These are phyloP conservation scores for Crypturellus tataupa DNA, from an alignment of 2,797 vertebrate genomes.

Conservation along the genomic window DNA sequence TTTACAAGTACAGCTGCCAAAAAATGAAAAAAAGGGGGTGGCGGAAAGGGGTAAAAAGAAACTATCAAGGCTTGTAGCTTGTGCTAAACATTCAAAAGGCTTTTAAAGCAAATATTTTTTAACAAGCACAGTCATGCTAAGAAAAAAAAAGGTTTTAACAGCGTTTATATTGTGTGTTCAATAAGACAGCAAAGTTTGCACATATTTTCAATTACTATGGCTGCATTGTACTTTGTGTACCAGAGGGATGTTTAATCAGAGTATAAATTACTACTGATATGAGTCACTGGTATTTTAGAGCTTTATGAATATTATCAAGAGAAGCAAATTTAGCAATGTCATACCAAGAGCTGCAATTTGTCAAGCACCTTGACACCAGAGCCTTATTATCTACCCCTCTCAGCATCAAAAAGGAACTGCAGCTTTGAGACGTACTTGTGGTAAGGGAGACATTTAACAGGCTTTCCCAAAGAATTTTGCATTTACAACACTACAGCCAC, in stretches of 20 bases:
- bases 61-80: constrained; percentile 7
- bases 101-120: constrained; percentile 37
- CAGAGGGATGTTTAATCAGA: background rate
- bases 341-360: background rate
- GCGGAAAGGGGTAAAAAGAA: background rate
- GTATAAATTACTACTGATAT: background rate
- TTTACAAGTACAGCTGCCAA: constrained; percentile 10
- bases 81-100: background rate
- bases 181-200: background rate
- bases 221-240: background rate
- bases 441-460: constrained; percentile 3
- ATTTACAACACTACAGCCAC: background rate
- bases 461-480: background rate
- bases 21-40: background rate
- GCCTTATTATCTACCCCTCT: background rate
- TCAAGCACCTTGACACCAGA: constrained; percentile 9
- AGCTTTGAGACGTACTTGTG: constrained; percentile 24
- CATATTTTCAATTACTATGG: background rate
- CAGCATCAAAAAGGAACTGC: constrained; percentile 34
- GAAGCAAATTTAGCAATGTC: background rate
- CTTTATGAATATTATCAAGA: background rate
- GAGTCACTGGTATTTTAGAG: background rate
- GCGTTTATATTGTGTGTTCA: background rate
- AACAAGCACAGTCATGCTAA: constrained; percentile 13
- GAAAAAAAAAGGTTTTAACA: constrained; percentile 29